Evolutionary conservation across 2,797 vertebrate genomes (phyloP), one percentile per base, ranked within the genome.

Genomic region (Gymnopithys bicolor): DNA sequence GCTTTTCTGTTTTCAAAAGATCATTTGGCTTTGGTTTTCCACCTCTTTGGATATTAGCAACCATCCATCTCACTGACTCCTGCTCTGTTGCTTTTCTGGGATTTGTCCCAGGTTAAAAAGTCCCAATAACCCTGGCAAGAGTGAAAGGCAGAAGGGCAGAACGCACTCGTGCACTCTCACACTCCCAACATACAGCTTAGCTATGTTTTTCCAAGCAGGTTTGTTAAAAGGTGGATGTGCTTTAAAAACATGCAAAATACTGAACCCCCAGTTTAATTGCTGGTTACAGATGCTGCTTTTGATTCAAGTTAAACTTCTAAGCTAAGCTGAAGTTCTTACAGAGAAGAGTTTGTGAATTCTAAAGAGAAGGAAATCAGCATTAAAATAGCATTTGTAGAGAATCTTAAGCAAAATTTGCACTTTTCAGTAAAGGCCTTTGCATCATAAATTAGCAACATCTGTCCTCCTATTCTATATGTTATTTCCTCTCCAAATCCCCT

Each of bases 401-500:
- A 95, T 94, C 95, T 94, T 94, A 96, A 96, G 95, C 90, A 95
- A 94, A 93, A 94, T 93, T 86, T 94, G 93, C 87, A 95, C 88
- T 94, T 96, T 84, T 96, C 91, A 94, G 70, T 82, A 58, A 71
- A 93, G 87, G 87, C 94, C 95, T 94, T 90, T 93, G 90, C 96
- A 95, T 96, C 87, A 51, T 91, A 96, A 94, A 96, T 97, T 95
- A 93, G 83, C 90, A 94, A 95, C 93, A 96, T 95, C 95, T 95
- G 94, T 96, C 96, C 87, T 95, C 39, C 93, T 96, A 96, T 97
- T 96, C 91, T 96, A 58, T 93, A 94, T 91, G 95, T 95, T 93
- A 93, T 94, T 96, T 97, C 95, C 94, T 96, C 91, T 96, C 95
- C 91, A 95, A 96, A 94, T 96, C 93, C 87, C 91, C 77, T 94